Evolutionary conservation across 2,888 invertebrate genomes (phyloP).

Genomic region (Leucania comma): DNA sequence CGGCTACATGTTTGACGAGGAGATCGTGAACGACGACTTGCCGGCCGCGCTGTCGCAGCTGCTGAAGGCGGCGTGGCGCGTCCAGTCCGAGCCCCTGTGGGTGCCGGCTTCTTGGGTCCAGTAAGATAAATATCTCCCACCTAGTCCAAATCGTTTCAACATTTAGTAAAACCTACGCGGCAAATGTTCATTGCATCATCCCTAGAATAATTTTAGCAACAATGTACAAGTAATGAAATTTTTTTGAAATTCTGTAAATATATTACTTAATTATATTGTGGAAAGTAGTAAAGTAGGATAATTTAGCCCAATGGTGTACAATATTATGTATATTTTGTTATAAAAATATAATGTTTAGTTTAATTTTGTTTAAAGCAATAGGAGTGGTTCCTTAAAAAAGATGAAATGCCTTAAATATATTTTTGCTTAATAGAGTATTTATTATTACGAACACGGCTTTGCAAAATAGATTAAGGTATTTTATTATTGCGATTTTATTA

Average conservation of each 20-base stretch:
- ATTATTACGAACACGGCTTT: constrained; percentile 50
- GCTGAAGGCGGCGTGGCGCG: constrained; percentile 94
- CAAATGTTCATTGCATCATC: constrained; percentile 26
- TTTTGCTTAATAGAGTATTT: constrained; percentile 49
- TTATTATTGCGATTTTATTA: constrained; percentile 50
- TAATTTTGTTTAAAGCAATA: constrained; percentile 37
- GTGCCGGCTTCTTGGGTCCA: constrained; percentile 98
- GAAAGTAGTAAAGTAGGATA: constrained; percentile 35
- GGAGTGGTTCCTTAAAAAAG: constrained; percentile 36
- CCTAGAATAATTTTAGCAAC: constrained; percentile 34
- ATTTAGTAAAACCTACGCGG: constrained; percentile 4
- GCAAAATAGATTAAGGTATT: constrained; percentile 57
- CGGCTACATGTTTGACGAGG: constrained; percentile 98
- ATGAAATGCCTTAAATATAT: constrained; percentile 54
- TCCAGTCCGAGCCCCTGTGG: constrained; percentile 98
- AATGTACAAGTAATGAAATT: constrained; percentile 32
- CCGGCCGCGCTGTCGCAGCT: constrained; percentile 96
- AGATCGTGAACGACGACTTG: constrained; percentile 97
- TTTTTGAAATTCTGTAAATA: constrained; percentile 20
- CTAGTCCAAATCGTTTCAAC: constrained; percentile 1
- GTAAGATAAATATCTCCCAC: constrained; percentile 80
- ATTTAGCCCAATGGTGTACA: constrained; percentile 48
- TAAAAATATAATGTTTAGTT: constrained; percentile 33
- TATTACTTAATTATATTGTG: constrained; percentile 8
- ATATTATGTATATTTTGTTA: constrained; percentile 41